A percentile compares a stretch with the other conserved stretches of the same genome.
Conservation (phyloP, 2,888 invertebrate species). For the Luperina nickerlii region DNA sequence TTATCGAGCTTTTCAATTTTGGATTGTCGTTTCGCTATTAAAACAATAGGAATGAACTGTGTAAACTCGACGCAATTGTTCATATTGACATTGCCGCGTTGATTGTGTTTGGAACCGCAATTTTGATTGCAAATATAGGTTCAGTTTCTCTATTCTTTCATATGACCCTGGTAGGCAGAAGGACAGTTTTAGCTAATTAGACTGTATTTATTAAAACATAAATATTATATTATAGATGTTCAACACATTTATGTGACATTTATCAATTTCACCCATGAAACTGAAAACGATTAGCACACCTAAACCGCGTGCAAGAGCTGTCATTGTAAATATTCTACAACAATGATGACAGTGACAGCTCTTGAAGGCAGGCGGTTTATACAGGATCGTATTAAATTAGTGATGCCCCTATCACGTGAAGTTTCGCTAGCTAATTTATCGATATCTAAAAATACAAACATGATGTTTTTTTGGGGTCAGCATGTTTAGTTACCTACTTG, state of each 20-base stretch:
- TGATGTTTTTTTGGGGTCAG: too few relatives aligned
- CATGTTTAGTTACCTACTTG: too few relatives aligned
- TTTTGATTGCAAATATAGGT: constrained; percentile 42
- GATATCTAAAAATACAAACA: too few relatives aligned
- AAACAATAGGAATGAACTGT: constrained; percentile 37
- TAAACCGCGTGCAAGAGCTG: too few relatives aligned
- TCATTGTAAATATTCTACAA: too few relatives aligned
- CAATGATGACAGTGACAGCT: not conserved
- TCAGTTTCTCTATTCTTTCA: constrained; percentile 11
- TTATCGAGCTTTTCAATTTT: constrained; percentile 19
- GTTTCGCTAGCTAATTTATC: too few relatives aligned
- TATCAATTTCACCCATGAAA: not conserved
- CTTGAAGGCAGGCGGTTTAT: not conserved
- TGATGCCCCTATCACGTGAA: too few relatives aligned
- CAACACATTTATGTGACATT: not conserved
- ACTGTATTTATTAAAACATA: not conserved
- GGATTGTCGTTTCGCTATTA: constrained; percentile 28
- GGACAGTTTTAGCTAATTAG: not conserved
- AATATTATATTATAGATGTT: not conserved
- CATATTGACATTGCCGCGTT: constrained; percentile 36
- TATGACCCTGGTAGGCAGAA: constrained; percentile 5
- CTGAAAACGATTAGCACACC: too few relatives aligned
- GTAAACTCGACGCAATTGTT: constrained; percentile 23
- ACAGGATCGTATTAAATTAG: too few relatives aligned
- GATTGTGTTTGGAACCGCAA: constrained; percentile 52